Evolutionary conservation across 2,113 vertebrate genomes (phyloP).

Genomic region (Speoplatyrhinus poulsoni): DNA sequence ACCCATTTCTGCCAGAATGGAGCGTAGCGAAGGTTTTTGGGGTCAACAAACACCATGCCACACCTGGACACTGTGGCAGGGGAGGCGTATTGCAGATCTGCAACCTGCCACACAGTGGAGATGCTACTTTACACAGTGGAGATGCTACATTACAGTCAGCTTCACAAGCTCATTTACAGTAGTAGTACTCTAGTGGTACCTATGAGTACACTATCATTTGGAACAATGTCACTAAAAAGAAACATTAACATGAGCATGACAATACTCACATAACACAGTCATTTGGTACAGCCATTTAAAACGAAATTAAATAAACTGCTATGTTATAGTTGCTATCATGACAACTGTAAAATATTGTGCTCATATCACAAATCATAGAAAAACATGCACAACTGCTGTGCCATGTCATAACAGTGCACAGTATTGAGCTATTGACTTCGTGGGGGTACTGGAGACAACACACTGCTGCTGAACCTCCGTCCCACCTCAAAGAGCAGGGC

Average conservation of each 20-base stretch:
- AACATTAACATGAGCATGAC: not conserved
- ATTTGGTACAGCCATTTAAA: not conserved
- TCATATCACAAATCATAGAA: no score
- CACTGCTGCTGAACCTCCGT: no score
- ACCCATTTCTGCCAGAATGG: conserved; percentile 94
- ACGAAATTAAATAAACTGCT: no score
- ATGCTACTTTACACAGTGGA: conserved; percentile 13
- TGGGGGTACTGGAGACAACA: no score
- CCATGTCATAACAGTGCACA: no score
- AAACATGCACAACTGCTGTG: no score
- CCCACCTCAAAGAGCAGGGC: conserved; percentile 92
- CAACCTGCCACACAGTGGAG: conserved; percentile 79
- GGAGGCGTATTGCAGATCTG: conserved; percentile 95
- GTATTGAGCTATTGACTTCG: no score
- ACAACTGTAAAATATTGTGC: no score
- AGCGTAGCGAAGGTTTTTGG: conserved; percentile 88
- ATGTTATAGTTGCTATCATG: no score
- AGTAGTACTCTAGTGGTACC: not conserved
- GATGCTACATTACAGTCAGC: conserved; percentile 1
- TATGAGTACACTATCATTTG: no score
- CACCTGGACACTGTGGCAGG: conserved; percentile 96
- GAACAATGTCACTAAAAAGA: no score
- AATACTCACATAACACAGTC: not conserved
- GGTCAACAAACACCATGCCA: conserved; percentile 97
- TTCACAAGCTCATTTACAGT: not conserved